Evolutionary conservation across 2,888 invertebrate species (phyloP).

Genomic region (Orchestes rusci): DNA sequence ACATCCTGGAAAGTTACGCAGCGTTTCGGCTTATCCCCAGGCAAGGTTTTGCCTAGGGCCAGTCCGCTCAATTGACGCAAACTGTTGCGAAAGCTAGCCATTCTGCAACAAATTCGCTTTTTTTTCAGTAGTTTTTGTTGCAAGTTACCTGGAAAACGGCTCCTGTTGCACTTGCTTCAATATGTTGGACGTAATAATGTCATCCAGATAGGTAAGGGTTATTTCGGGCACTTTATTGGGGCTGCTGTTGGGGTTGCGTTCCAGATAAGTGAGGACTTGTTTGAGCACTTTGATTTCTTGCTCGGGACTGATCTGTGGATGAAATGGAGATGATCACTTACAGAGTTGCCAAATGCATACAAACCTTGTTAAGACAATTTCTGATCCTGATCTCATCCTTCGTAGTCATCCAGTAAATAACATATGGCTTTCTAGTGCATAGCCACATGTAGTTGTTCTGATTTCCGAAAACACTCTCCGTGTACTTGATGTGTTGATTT

Average conservation of each 20-base stretch:
- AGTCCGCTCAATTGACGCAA: slow-evolving; percentile 32
- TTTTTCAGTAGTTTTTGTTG: neutral
- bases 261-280: slow-evolving; percentile 34
- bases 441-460: slow-evolving; percentile 37
- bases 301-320: slow-evolving; percentile 32
- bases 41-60: slow-evolving; percentile 9
- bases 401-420: slow-evolving; percentile 33
- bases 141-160: slow-evolving; percentile 11
- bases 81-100: slow-evolving; percentile 34
- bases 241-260: slow-evolving; percentile 32
- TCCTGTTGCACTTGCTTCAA: slow-evolving; percentile 29
- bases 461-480: slow-evolving; percentile 30
- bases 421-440: slow-evolving; percentile 31
- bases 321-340: neutral
- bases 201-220: slow-evolving; percentile 32
- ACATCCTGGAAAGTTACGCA: slow-evolving; percentile 37
- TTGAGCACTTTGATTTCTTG: slow-evolving; percentile 35
- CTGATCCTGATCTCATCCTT: slow-evolving; percentile 36
- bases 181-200: slow-evolving; percentile 28
- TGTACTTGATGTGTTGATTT: slow-evolving; percentile 34
- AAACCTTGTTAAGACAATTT: slow-evolving; percentile 33
- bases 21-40: slow-evolving; percentile 22
- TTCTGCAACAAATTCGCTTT: slow-evolving; percentile 23
- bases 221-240: slow-evolving; percentile 35
- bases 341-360: neutral